Conservation (phyloP, 2,797 vertebrate species). For the Linurgus olivaceus region DNA sequence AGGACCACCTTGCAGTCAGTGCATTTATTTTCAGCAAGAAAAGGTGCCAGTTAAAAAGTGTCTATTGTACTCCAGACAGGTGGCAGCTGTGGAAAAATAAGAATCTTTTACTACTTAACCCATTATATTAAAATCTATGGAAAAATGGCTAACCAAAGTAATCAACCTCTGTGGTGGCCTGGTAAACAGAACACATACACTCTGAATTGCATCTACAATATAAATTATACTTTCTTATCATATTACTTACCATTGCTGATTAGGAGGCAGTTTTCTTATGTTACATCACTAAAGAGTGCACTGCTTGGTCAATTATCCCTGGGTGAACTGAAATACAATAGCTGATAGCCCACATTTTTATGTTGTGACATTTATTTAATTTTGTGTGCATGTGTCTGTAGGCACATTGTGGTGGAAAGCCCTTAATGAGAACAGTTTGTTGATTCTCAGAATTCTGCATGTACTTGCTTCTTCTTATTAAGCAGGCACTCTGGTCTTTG, state of each 20-base stretch:
- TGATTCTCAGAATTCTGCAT: constrained; percentile 40
- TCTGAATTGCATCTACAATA: neutral
- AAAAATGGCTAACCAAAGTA: neutral
- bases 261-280: constrained; percentile 1
- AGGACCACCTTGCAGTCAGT: neutral
- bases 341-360: constrained; percentile 30
- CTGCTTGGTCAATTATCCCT: neutral
- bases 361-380: constrained; percentile 45
- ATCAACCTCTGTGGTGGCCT: neutral
- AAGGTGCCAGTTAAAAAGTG: neutral
- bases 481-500: constrained; percentile 15
- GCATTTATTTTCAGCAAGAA: neutral
- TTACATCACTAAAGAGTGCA: neutral
- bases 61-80: neutral
- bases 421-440: constrained; percentile 58
- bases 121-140: neutral
- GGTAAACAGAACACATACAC: neutral
- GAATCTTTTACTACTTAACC: neutral
- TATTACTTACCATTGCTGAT: neutral
- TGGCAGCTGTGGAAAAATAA: constrained; percentile 36
- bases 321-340: constrained; percentile 3
- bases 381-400: constrained; percentile 26
- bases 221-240: neutral
- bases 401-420: constrained; percentile 7
- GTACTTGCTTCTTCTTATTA: constrained; percentile 57